These are phyloP conservation scores for Caradrina kadenii DNA, from an alignment of 2,888 invertebrate species.

Conservation along the genomic window DNA sequence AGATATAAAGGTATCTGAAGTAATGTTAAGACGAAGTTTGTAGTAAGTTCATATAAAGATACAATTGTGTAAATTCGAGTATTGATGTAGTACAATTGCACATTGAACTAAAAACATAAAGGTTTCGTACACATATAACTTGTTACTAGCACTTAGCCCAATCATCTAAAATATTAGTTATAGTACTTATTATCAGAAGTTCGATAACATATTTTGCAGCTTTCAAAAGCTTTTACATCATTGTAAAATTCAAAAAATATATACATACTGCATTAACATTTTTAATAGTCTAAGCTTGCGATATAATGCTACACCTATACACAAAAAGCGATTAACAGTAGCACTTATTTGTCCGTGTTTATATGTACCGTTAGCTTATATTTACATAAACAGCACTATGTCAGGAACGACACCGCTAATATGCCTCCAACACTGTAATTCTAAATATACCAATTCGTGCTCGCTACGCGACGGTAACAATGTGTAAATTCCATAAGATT, in stretches of 20 bases:
- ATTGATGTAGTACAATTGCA: constrained; percentile 46
- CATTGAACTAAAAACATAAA: constrained; percentile 27
- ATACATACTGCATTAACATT: constrained; percentile 78
- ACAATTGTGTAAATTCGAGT: constrained; percentile 61
- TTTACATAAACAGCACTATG: constrained; percentile 65
- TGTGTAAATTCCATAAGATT: constrained; percentile 39
- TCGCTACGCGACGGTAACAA: constrained; percentile 51
- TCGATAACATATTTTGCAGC: constrained; percentile 52
- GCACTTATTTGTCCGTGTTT: constrained; percentile 67
- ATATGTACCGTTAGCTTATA: constrained; percentile 59
- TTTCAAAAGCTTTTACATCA: constrained; percentile 55
- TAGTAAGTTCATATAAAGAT: constrained; percentile 45
- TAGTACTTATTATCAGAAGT: constrained; percentile 49
- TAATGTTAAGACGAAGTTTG: constrained; percentile 70
- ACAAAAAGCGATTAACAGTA: constrained; percentile 81
- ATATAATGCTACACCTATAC: constrained; percentile 79
- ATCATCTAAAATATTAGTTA: constrained; percentile 47
- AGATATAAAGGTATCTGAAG: constrained; percentile 81
- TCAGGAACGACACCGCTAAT: constrained; percentile 37
- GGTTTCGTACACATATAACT: constrained; percentile 29
- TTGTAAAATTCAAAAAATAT: constrained; percentile 66
- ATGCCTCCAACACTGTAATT: constrained; percentile 38
- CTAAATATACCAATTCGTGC: constrained; percentile 43
- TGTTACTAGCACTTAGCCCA: constrained; percentile 40
- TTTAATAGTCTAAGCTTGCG: constrained; percentile 78